A percentile compares a stretch with the other conserved stretches of the same genome.
These are phyloP conservation scores for Drosophila villosipedis DNA, from an alignment of 2,888 invertebrate genomes.

Conservation along the genomic window DNA sequence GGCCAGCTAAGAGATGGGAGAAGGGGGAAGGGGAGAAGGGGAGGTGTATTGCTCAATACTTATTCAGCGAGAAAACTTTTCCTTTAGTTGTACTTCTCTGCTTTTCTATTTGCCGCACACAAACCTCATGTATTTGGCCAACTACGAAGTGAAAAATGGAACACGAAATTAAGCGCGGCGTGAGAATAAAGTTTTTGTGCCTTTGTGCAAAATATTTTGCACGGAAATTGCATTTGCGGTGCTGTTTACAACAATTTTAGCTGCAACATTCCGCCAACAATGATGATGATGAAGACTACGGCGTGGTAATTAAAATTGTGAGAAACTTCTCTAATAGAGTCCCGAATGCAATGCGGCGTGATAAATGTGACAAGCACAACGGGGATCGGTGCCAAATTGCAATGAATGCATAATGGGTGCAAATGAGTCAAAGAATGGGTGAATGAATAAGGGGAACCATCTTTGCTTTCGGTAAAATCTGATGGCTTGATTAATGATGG, in stretches of 20 bases:
- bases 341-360: constrained; percentile 46
- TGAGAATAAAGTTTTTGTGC: constrained; percentile 47
- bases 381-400: constrained; percentile 47
- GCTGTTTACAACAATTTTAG: constrained; percentile 39
- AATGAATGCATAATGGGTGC: constrained; percentile 35
- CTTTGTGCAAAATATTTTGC: constrained; percentile 73
- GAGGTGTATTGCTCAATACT: constrained; percentile 28
- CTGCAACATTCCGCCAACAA: constrained; percentile 35
- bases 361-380: constrained; percentile 25
- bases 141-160: background rate
- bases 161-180: constrained; percentile 5
- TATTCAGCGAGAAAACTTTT: constrained; percentile 30
- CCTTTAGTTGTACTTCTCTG: constrained; percentile 2
- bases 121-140: constrained; percentile 30
- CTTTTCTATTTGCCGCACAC: constrained; percentile 27
- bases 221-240: constrained; percentile 73
- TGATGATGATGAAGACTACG: constrained; percentile 31
- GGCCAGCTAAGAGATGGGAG: background rate
- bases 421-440: background rate
- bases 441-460: background rate
- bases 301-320: constrained; percentile 66
- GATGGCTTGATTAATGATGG: constrained; percentile 2
- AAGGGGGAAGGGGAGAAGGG: background rate
- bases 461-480: background rate
- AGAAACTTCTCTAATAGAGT: constrained; percentile 48